Evolutionary conservation across 2,797 vertebrate genomes (phyloP).

Genomic region (Mormyrus proboscirostris): DNA sequence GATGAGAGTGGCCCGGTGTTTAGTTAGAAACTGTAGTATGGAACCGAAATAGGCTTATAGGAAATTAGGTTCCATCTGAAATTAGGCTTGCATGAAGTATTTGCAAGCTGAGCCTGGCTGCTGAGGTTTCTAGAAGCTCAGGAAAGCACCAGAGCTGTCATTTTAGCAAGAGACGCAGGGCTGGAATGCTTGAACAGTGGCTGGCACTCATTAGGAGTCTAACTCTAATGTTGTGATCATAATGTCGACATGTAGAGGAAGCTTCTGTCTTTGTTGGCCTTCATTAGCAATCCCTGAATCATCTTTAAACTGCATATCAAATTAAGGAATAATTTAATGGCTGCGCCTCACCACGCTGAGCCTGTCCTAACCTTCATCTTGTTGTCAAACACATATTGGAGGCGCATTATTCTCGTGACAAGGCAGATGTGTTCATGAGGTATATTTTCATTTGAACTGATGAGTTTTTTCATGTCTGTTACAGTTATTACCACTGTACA

Average conservation of each 20-base stretch:
- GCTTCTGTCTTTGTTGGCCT: slow-evolving; percentile 5
- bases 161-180: slow-evolving; percentile 11
- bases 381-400: slow-evolving; percentile 2
- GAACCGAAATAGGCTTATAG: slow-evolving; percentile 21
- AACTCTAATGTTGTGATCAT: slow-evolving; percentile 22
- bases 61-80: slow-evolving; percentile 24
- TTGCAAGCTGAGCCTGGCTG: slow-evolving; percentile 9
- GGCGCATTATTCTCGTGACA: neutral
- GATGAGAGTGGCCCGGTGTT: slow-evolving; percentile 2
- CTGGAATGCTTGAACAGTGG: slow-evolving; percentile 18
- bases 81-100: neutral
- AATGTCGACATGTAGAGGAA: slow-evolving; percentile 15
- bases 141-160: slow-evolving; percentile 15
- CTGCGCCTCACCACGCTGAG: neutral
- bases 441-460: slow-evolving; percentile 10
- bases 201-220: slow-evolving; percentile 24
- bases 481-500: neutral
- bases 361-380: slow-evolving; percentile 7
- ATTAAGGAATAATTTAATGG: slow-evolving; percentile 19
- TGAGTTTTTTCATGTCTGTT: neutral
- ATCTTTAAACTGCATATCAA: slow-evolving; percentile 20
- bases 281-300: slow-evolving; percentile 16
- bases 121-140: neutral
- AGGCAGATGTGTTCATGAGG: neutral
- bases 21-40: slow-evolving; percentile 12